Conservation (phyloP, 2,113 vertebrate genomes). For the Microcebus lehilahytsara region DNA sequence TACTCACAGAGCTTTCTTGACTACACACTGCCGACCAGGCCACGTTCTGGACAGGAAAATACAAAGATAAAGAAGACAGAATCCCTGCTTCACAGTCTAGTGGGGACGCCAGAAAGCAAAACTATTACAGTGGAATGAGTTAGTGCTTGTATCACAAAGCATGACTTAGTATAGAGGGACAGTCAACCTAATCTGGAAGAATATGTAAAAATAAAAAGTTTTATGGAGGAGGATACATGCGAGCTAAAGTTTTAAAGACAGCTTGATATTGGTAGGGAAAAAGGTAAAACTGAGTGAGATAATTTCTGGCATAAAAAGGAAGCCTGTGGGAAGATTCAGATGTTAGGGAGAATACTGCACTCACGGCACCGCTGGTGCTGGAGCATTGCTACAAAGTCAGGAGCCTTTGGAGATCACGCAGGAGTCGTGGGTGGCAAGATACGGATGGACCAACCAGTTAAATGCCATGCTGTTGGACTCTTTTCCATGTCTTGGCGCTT, state of each 20-base stretch:
- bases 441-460: neutral
- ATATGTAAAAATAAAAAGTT: neutral
- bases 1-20: neutral
- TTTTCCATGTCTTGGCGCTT: neutral
- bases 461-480: neutral
- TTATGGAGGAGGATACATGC: neutral
- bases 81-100: neutral
- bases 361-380: neutral
- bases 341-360: neutral
- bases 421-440: neutral
- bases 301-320: neutral
- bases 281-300: neutral
- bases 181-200: neutral
- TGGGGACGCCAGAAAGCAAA: neutral
- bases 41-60: neutral
- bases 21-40: neutral
- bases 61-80: neutral
- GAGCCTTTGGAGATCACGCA: neutral
- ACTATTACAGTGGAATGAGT: neutral
- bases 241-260: neutral
- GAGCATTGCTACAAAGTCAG: neutral
- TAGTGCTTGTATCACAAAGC: neutral
- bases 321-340: neutral
- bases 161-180: neutral
- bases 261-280: neutral